Percentiles rank a stretch among this genome's conserved stretches.
These are phyloP conservation scores for Aurelia sp. DNA, from an alignment of 30 jellyfish, hydroid and myxozoan species.

Conservation along the genomic window DNA sequence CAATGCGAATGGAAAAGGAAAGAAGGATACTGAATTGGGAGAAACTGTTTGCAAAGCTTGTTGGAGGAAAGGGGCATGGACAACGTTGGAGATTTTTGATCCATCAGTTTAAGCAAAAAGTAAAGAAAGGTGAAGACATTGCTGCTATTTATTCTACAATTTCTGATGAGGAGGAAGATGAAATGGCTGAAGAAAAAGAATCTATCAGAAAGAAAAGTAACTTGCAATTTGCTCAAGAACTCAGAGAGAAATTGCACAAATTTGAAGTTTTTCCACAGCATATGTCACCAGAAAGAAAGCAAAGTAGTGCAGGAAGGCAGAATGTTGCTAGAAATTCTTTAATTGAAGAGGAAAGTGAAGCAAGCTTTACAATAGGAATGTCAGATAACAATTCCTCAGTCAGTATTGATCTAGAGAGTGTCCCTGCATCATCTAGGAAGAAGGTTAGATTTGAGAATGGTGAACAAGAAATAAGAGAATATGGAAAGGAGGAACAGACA, in stretches of 20 bases:
- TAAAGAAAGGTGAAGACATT: conserved; percentile 60
- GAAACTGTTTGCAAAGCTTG: conserved; percentile 76
- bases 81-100: conserved; percentile 81
- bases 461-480: background rate
- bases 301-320: background rate
- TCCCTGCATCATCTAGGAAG: conserved; percentile 16
- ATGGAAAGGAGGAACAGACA: background rate
- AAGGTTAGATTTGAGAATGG: conserved; percentile 55
- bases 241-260: conserved; percentile 38
- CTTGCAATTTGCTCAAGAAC: conserved; percentile 35
- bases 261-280: conserved; percentile 10
- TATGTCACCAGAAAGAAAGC: background rate
- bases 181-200: background rate
- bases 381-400: conserved; percentile 37
- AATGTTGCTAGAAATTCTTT: conserved; percentile 15
- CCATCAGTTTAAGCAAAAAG: conserved; percentile 58
- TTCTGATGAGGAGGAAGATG: conserved; percentile 53
- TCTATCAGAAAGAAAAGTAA: no score
- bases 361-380: conserved; percentile 27
- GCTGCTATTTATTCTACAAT: conserved; percentile 51
- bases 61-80: conserved; percentile 61
- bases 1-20: conserved; percentile 71
- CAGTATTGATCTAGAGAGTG: conserved; percentile 30
- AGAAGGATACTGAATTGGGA: conserved; percentile 88
- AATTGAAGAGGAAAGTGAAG: conserved; percentile 60